Percentiles rank a stretch among this genome's conserved stretches.
phyloP scores from a whole-genome alignment of 1,140 invertebrate species.

The Daktulosphaira vitifoliae region DNA sequence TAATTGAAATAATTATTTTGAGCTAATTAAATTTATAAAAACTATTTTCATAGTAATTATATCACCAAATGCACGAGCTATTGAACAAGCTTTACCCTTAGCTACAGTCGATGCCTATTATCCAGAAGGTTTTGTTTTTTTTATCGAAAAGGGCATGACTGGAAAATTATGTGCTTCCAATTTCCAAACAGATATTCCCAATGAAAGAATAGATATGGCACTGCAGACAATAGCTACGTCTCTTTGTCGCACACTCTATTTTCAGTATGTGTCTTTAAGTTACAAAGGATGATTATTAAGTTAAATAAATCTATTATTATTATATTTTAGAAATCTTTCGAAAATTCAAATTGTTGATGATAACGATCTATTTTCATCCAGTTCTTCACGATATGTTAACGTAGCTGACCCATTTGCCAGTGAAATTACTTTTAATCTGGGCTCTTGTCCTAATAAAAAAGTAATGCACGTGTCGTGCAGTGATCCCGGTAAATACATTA shows the following conservation, averaged over 20 bases:
- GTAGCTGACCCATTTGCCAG: constrained; percentile 67
- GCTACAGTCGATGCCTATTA: constrained; percentile 58
- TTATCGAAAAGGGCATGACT: constrained; percentile 68
- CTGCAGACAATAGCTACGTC: constrained; percentile 62
- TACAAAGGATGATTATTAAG: too few relatives aligned
- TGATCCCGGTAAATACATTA: constrained; percentile 55
- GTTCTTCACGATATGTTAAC: constrained; percentile 55
- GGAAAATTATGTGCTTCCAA: constrained; percentile 69
- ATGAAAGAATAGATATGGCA: constrained; percentile 48
- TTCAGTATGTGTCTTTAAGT: constrained; percentile 57
- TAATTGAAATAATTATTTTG: too few relatives aligned
- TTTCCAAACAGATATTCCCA: constrained; percentile 44
- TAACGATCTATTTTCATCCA: background rate
- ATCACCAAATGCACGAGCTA: constrained; percentile 53
- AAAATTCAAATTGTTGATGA: constrained; percentile 13
- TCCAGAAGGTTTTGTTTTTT: constrained; percentile 66
- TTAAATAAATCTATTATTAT: too few relatives aligned
- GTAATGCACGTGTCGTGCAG: constrained; percentile 70
- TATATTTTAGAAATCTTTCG: constrained; percentile 3
- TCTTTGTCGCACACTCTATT: constrained; percentile 63
- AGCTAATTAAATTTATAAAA: too few relatives aligned
- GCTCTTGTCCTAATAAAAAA: constrained; percentile 62
- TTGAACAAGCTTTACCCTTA: constrained; percentile 47
- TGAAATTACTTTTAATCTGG: constrained; percentile 70
- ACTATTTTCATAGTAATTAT: constrained; percentile 60